phyloP scores from a whole-genome alignment of 2,797 vertebrate genomes.

The Vultur gryphus region DNA sequence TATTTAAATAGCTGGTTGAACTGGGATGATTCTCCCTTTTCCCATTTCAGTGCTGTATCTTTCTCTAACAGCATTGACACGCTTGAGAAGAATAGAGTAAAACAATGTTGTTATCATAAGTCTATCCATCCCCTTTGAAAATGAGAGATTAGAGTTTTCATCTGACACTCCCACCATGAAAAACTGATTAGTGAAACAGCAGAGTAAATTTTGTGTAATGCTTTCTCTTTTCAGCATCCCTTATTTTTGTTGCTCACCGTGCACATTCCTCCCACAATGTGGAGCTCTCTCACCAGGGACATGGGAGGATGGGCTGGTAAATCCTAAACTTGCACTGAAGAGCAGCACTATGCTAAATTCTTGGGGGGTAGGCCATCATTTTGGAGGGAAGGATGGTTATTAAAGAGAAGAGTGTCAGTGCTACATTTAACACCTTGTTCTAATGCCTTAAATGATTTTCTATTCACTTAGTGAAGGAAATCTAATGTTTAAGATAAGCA shows the following conservation, averaged over 20 bases:
- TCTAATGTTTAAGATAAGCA: not conserved
- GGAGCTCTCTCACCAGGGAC: constrained; percentile 32
- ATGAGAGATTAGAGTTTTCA: not conserved
- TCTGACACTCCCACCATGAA: not conserved
- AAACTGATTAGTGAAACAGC: not conserved
- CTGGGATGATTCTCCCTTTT: not conserved
- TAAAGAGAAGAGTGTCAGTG: not conserved
- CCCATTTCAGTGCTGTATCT: not conserved
- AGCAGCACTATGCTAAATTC: not conserved
- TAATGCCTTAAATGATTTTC: not conserved
- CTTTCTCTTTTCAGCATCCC: not conserved
- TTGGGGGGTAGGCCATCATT: not conserved
- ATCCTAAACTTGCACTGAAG: not conserved
- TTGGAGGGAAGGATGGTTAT: not conserved
- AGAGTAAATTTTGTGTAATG: not conserved
- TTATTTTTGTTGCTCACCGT: not conserved
- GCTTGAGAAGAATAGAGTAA: not conserved
- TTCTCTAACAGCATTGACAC: not conserved
- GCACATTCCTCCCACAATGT: not conserved
- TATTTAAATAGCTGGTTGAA: not conserved
- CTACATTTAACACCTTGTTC: not conserved
- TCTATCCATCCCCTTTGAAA: not conserved
- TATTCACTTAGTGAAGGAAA: not conserved
- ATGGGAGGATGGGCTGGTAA: not conserved
- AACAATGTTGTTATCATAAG: not conserved